Evolutionary conservation across 2,113 vertebrate genomes (phyloP), one percentile per base, ranked within the genome.

Genomic region (Suncus etruscus): DNA sequence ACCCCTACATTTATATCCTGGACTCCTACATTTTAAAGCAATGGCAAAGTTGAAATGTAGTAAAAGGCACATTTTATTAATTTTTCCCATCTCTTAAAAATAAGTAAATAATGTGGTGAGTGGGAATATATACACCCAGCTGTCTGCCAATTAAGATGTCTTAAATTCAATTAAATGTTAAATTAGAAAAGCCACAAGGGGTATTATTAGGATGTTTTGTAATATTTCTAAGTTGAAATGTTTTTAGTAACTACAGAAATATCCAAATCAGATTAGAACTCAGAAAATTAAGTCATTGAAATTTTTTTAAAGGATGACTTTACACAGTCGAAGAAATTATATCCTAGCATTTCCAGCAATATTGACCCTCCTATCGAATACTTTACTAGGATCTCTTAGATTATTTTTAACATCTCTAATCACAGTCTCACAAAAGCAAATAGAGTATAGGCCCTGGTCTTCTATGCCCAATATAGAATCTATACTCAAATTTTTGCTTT

Each of bases 161-260:
- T 83, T 66, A 32, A 32, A 86, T 86, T 87, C 68, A 80, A 68
- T 83, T 70, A 20, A 39, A 90, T 88, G 47, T 47, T 79, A 93
- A 85, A 68, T 83, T 79, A 85, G 47, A 73, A 78, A 93, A 91
- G 11, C 47, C 72, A 83, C 48, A 82, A 85, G 50, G 45, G 82
- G 48, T 20, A 32, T 14, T 68, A 31, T 2, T 11, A 74, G 1
- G 32, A 81, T 77, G 77, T 32, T 81, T 93, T 75, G 73, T 54
- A 78, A 91, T 54, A 65, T n/a, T 3, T 68, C 85, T 14, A 87
- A 31, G 72, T 61, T 86, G 85, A 86, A 90, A 72, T 69, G 0
- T 66, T 95, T 94, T 61, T 39, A 12, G 63, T 24, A 82, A 80
- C 58, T 90, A 80, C 11, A 68, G 63, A 74, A 93, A 68, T 75